Base-by-base conservation (phyloP, 2,888 invertebrate genomes). In the Bruchidius siliquastri region DNA sequence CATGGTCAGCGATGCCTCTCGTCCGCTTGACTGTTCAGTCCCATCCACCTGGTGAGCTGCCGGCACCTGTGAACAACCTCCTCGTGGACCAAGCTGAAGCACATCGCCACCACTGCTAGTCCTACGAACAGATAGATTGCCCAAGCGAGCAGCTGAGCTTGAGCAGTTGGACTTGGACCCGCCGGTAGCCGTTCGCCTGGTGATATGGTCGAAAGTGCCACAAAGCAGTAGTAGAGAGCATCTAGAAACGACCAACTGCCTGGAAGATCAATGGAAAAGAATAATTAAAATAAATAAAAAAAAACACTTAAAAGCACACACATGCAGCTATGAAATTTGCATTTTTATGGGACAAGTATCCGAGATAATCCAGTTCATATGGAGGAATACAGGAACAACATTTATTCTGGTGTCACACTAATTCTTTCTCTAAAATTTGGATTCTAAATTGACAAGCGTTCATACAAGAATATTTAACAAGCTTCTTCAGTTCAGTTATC, bases 151-250 rank as follows among this genome's bases (percentile, higher is more conserved):
- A 94, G 88, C 83, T 94, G 94, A 71, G 93, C 87, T 80, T 92
- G 92, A 80, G 91, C 91, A 74, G 87, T 86, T 71, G 83, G 76
- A 68, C 80, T 81, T 26, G 81, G 77, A 73, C 78, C 82, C 72
- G 88, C 88, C 0, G 77, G 79, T n/a, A 75, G 71, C 32, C 73
- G 73, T 30, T 94, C 94, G 3, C 94, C 94, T 78, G 94, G 93
- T 67, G 94, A 94, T 75, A 95, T 94, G 2, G 95, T 95, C 0
- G 94, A 92, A 78, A 95, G 88, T 1, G 95, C 94, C 78, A 94
- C 92, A 86, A 95, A 95, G 84, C 95, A 94, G 86, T 95, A 94
- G 86, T 95, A 95, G 2, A 93, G 92, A 8, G 94, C 93, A 83
- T 95, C 94, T 69, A 94, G 88, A 84, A 94, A 92, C 75, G 91